Conservation (phyloP, 2,888 invertebrate genomes). For the Baccha elongata region DNA sequence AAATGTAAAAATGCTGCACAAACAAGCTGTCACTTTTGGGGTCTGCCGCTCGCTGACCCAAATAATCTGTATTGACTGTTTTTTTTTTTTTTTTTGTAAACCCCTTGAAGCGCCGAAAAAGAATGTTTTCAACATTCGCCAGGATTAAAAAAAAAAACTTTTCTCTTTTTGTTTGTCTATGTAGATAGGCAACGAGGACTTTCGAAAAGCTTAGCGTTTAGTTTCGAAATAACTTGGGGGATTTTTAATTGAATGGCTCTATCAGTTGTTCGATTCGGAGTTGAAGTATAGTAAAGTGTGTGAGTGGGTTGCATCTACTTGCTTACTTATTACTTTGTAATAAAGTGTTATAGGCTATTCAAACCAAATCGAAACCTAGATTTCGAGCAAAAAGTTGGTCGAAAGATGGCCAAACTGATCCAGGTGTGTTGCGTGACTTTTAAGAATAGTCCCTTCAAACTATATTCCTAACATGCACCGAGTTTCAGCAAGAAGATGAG, state of each 20-base stretch:
- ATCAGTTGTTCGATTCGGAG: conserved; percentile 46
- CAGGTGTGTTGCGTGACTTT: too few species aligned
- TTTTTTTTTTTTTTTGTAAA: neutral
- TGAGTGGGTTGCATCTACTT: conserved; percentile 1
- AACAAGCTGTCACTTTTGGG: conserved; percentile 54
- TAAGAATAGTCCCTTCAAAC: too few species aligned
- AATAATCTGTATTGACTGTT: conserved; percentile 32
- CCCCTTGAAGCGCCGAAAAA: conserved; percentile 9
- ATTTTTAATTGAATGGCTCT: conserved; percentile 64
- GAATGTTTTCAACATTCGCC: neutral
- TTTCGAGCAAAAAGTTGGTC: too few species aligned
- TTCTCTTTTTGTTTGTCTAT: neutral
- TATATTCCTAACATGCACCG: too few species aligned
- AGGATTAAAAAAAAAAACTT: neutral
- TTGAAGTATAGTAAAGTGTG: neutral
- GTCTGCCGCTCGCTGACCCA: conserved; percentile 47
- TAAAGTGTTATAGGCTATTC: too few species aligned
- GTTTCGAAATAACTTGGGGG: conserved; percentile 41
- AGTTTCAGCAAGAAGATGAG: too few species aligned
- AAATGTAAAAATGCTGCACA: conserved; percentile 47
- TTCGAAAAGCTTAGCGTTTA: conserved; percentile 32
- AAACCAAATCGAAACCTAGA: too few species aligned
- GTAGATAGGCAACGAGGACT: conserved; percentile 9
- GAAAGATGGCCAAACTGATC: too few species aligned
- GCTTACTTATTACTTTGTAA: too few species aligned